Percentiles rank a stretch among this genome's conserved stretches.
phyloP scores from a whole-genome alignment of 2,797 vertebrate genomes.

The Meriones psammophilus region DNA sequence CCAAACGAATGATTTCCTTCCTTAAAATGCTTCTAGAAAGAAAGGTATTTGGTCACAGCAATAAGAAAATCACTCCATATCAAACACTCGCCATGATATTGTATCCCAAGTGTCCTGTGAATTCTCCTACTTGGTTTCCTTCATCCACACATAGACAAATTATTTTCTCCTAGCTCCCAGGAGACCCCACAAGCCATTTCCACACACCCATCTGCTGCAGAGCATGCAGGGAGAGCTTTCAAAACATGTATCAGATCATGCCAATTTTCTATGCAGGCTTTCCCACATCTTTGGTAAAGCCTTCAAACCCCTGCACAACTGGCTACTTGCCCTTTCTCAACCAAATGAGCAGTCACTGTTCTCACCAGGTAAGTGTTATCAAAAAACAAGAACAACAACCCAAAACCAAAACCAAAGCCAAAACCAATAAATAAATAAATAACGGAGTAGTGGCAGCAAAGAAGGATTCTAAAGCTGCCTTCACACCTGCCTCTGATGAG shows the following conservation, averaged over 20 bases:
- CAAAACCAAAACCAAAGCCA: too few species aligned
- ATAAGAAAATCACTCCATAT: slow-evolving; percentile 17
- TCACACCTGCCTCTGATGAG: neutral
- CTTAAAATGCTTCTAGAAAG: neutral
- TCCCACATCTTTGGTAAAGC: neutral
- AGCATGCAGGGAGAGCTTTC: neutral
- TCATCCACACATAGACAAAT: neutral
- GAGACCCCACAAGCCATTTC: neutral
- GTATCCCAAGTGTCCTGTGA: neutral
- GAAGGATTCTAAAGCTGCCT: neutral
- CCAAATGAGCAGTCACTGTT: neutral
- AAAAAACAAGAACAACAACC: neutral
- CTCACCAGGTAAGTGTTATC: neutral
- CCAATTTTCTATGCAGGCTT: neutral
- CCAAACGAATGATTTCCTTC: neutral
- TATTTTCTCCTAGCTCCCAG: neutral
- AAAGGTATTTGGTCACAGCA: neutral
- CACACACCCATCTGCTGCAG: neutral
- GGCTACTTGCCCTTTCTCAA: neutral
- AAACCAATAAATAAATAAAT: too few species aligned
- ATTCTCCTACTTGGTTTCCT: slow-evolving; percentile 15
- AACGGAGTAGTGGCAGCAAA: neutral
- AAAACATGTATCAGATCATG: neutral
- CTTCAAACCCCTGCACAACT: neutral
- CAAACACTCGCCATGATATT: slow-evolving; percentile 24